These are phyloP conservation scores for Numida meleagris DNA, from an alignment of 2,113 vertebrate genomes.

Conservation along the genomic window DNA sequence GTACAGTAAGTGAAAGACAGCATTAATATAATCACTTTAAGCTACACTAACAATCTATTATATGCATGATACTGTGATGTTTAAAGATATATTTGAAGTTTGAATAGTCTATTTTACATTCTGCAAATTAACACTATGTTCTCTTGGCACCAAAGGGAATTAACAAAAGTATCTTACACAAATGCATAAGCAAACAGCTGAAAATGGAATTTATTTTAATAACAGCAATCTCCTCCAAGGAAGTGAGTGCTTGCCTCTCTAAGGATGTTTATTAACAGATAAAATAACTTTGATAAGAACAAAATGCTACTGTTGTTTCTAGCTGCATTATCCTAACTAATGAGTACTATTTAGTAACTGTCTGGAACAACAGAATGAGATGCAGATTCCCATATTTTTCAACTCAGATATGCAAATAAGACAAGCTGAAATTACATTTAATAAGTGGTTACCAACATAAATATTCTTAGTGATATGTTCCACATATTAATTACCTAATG, in stretches of 20 bases:
- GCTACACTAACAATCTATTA: not conserved
- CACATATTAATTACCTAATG: not conserved
- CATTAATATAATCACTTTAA: not conserved
- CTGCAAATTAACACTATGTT: not conserved
- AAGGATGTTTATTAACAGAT: not conserved
- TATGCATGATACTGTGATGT: not conserved
- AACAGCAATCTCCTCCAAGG: not conserved
- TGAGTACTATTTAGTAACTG: not conserved
- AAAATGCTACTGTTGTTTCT: not conserved
- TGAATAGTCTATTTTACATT: not conserved
- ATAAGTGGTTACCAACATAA: not conserved
- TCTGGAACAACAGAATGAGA: not conserved
- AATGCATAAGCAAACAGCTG: slow-evolving; percentile 11
- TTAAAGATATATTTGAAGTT: not conserved
- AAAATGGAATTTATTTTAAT: not conserved
- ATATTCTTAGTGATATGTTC: not conserved
- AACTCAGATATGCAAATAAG: not conserved
- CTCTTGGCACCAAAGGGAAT: not conserved
- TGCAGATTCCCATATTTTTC: not conserved
- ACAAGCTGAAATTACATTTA: not conserved
- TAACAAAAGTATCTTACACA: not conserved
- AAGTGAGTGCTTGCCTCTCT: not conserved
- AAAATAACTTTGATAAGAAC: not conserved
- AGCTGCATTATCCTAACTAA: not conserved
- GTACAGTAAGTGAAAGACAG: not conserved